A percentile compares a stretch with the other conserved stretches of the same genome.
phyloP scores from a whole-genome alignment of 2,113 vertebrate species.

The Laticauda laticaudata region DNA sequence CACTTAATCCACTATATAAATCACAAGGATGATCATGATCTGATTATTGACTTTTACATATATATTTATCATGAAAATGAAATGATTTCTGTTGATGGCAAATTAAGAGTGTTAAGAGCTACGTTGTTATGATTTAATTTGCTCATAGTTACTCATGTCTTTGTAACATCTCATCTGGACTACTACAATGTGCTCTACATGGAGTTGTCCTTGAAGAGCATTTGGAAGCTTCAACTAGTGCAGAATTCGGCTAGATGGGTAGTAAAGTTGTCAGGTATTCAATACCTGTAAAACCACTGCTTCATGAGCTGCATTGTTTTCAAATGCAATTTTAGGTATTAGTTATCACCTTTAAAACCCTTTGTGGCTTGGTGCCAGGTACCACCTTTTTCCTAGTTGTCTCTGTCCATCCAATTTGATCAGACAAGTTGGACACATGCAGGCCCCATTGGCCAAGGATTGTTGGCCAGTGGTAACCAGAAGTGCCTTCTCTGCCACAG shows the following conservation, averaged over 20 bases:
- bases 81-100: constrained; percentile 7
- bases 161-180: not conserved
- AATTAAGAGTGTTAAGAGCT: constrained; percentile 5
- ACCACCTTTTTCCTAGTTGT: not conserved
- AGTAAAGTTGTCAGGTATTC: not conserved
- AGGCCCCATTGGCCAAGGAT: not conserved
- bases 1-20: not conserved
- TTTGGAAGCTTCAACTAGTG: not conserved
- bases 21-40: not conserved
- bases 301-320: not conserved
- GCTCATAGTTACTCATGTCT: not conserved
- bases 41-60: not conserved
- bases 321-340: not conserved
- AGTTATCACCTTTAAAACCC: not conserved
- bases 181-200: not conserved
- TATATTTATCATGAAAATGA: not conserved
- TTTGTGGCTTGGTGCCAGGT: not conserved
- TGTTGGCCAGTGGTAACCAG: not conserved
- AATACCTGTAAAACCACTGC: not conserved
- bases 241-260: not conserved
- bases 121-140: not conserved
- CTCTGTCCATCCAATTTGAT: too few species aligned
- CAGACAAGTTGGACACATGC: too few species aligned
- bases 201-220: not conserved
- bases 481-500: not conserved